Base-by-base conservation (phyloP, 2,797 vertebrate genomes). In the Ficedula albicollis region DNA sequence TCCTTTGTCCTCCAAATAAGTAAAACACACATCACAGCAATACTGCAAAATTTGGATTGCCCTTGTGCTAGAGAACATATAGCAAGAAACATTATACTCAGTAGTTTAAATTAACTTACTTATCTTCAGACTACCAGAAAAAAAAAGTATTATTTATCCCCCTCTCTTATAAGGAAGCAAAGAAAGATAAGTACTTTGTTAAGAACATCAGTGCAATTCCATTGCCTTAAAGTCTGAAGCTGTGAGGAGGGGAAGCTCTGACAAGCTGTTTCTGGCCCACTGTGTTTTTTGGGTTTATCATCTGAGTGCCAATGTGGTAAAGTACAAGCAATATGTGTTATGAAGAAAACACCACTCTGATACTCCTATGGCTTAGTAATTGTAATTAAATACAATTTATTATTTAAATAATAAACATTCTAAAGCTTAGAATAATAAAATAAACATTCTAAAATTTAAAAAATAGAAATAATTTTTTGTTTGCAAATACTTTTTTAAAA, bases 101-200 rank as follows among this genome's bases (percentile, higher is more conserved):
- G 48, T 48, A 76, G 39, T 83, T 83, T 80, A 93, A 94, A 94
- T 70, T 76, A 70, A 82, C 56, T 87, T 59, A 34, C 84, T 92
- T 94, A 91, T 93, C 79, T 93, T 84, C 85, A 88, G 56, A 56
- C 56, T 34, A 67, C 68, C 82, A 88, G 38, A 32, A 5, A 84
- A 69, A 69, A 67, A 64, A 26, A 20, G 2, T 49, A 58, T 62
- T 85, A 59, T 91, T 87, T 93, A 68, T 64, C 15, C 54, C 30
- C 3, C 13, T 93, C 49, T 77, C 74, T 83, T 64, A 51, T 26
- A 63, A 6, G 36, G 27, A 41, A 84, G 30, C 66, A 89, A 56
- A 52, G 63, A 89, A 56, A 52, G 63, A 79, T 66, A 56, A 93
- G 34, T n/a, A 19, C 38, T 90, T 83, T 23, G 21, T 87, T 76